Base-by-base conservation (phyloP, 2,888 invertebrate genomes). In the Pollenia griseotomentosa region DNA sequence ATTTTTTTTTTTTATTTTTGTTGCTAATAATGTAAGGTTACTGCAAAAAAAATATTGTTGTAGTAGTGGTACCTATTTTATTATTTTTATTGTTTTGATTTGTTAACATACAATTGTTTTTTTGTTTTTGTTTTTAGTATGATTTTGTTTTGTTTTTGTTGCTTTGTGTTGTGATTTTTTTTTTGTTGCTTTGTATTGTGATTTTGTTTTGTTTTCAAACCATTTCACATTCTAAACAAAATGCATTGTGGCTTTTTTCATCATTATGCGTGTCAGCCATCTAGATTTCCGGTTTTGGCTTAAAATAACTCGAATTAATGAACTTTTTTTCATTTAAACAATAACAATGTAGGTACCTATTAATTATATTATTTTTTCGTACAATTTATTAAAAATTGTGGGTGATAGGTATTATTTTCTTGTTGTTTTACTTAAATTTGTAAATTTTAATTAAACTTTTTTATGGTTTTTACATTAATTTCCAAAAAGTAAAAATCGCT, bases 211-310 rank as follows among this genome's bases (percentile, higher is more conserved):
- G 33, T 33, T 33, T 33, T 33, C 6, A 33, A 33, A 6, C 33
- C 33, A 33, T 33, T 33, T 33, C 33, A 33, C 33, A 33, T 33
- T 33, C 33, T 33, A 33, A 33, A 33, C 33, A 33, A 33, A 33
- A 33, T 33, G 33, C 33, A 33, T 33, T 33, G 33, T 33, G 4
- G 33, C 4, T 33, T 33, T 33, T 5, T 33, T 33, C 33, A 23
- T 74, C 19, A 59, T 42, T 44, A 81, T 82, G 74, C 66, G 42
- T 59, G 51, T 16, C 53, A 23, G 44, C 57, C 33, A 82, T 63
- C n/a, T 66, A 16, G n/a, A 68, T 74, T 61, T 68, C 74, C 66
- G 74, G 74, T 75, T 82, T 74, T 48, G 66, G 16, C 19, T 70
- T 70, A 59, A 51, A 40, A 65, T 19, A 61, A 6, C 7, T 48